Conservation (phyloP, 2,888 invertebrate species). For the Balanococcus diminutus region DNA sequence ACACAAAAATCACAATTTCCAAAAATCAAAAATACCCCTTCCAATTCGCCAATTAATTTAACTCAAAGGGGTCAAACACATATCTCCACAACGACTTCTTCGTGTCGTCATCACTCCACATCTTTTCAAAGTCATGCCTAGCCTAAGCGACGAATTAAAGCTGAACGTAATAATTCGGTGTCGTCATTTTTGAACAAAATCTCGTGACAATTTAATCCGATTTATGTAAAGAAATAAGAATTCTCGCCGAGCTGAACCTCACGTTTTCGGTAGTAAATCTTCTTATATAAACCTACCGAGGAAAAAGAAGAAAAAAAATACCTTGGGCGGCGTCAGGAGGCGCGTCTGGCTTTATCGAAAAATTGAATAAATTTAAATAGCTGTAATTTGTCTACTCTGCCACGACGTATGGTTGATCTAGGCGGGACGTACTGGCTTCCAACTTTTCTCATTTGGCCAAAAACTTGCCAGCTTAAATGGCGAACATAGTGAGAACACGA, state of each 20-base stretch:
- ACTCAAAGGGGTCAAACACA: too few relatives aligned
- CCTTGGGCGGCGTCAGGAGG: neutral
- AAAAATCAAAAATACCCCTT: too few relatives aligned
- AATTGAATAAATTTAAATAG: conserved; percentile 27
- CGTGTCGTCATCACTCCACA: neutral
- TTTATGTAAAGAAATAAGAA: neutral
- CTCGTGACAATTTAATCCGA: conserved; percentile 15
- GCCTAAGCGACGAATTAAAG: neutral
- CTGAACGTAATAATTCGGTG: neutral
- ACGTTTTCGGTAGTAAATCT: neutral
- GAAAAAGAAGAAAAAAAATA: neutral
- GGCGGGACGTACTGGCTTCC: neutral
- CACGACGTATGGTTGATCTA: neutral
- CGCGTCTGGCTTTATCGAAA: too few relatives aligned
- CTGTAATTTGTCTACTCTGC: neutral
- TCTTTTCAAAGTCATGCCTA: neutral
- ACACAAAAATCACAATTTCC: too few relatives aligned
- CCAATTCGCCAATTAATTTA: too few relatives aligned
- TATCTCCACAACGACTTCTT: too few relatives aligned
- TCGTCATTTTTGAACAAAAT: neutral
- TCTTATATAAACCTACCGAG: neutral
- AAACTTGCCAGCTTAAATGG: neutral
- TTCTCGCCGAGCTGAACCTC: neutral
- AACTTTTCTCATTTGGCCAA: conserved; percentile 7
- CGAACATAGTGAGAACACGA: neutral